A percentile compares a stretch with the other conserved stretches of the same genome.
Evolutionary conservation across 2,113 vertebrate genomes (phyloP).

Genomic region (Riparia riparia): DNA sequence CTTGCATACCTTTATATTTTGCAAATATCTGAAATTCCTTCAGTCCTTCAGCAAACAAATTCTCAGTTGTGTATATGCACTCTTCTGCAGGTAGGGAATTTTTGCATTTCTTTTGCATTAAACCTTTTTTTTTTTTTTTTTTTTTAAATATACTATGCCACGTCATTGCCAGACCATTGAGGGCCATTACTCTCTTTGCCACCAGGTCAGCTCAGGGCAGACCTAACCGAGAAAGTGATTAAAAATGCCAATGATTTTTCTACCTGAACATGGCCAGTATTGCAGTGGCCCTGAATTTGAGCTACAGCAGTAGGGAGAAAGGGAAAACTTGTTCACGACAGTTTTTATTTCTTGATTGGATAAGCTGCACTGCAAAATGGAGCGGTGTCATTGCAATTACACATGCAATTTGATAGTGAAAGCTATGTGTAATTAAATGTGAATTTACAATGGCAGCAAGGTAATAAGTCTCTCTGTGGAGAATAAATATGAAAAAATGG

Average conservation of each 20-base stretch:
- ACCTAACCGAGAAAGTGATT: neutral
- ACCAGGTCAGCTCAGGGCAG: neutral
- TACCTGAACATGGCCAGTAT: neutral
- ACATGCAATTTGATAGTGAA: neutral
- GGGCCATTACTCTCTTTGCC: neutral
- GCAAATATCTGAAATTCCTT: neutral
- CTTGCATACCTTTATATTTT: neutral
- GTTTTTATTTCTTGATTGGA: neutral
- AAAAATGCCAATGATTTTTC: neutral
- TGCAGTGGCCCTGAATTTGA: neutral
- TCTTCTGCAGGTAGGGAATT: neutral
- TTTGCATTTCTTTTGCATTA: neutral
- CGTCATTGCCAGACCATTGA: neutral
- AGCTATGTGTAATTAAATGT: neutral
- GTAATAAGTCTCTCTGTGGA: neutral
- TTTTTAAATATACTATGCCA: rapidly evolving
- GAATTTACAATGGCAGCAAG: neutral
- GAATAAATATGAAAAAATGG: neutral
- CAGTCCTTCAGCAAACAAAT: neutral
- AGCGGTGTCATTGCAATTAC: neutral
- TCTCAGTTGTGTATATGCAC: neutral
- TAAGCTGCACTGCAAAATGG: neutral
- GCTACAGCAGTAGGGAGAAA: neutral
- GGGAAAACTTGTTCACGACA: neutral
- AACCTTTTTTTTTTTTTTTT: neutral